Evolutionary conservation across 2,797 vertebrate genomes (phyloP).

Genomic region (Tinamus major): DNA sequence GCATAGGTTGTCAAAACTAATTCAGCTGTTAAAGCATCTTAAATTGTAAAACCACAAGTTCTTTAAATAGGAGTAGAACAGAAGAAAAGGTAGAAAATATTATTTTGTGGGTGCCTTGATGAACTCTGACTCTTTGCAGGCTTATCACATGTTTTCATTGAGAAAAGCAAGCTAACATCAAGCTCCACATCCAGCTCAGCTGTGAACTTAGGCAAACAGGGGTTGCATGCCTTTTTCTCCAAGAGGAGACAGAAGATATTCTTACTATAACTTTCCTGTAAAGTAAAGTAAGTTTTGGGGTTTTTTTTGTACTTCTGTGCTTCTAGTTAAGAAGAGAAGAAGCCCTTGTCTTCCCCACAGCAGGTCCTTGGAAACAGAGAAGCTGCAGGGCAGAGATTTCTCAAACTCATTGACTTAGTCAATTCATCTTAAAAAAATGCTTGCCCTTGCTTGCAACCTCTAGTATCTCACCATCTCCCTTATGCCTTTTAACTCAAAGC

Average conservation of each 20-base stretch:
- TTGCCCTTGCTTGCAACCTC: background rate
- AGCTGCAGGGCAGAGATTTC: background rate
- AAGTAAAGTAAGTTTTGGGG: background rate
- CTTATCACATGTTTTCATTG: background rate
- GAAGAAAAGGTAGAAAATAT: background rate
- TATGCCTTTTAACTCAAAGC: background rate
- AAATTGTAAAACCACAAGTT: background rate
- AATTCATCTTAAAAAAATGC: background rate
- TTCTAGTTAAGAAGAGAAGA: background rate
- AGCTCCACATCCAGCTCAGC: background rate
- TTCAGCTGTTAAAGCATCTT: background rate
- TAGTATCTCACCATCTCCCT: background rate
- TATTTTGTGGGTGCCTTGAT: background rate
- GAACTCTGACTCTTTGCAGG: background rate
- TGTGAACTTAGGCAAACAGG: background rate
- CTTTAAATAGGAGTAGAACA: background rate
- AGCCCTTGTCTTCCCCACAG: background rate
- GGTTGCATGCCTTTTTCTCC: background rate
- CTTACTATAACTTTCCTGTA: background rate
- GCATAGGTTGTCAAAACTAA: background rate
- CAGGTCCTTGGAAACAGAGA: background rate
- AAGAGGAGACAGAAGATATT: background rate
- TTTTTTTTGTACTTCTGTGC: background rate
- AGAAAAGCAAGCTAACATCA: background rate
- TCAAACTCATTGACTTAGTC: background rate